Evolutionary conservation across 2,113 vertebrate genomes (phyloP).

Genomic region (Pogona vitticeps): DNA sequence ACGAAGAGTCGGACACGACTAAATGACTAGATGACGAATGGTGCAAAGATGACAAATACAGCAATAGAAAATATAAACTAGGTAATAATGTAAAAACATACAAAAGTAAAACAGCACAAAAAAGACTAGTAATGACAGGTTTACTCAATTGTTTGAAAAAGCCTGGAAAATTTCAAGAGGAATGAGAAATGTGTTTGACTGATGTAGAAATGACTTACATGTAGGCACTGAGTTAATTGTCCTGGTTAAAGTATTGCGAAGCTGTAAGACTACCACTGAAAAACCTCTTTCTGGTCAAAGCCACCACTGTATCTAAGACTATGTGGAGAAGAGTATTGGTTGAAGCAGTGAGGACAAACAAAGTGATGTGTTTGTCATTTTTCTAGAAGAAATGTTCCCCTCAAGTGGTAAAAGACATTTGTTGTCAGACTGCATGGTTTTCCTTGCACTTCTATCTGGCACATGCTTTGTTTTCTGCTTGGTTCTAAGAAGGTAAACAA

Average conservation of each 20-base stretch:
- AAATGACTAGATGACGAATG: too few relatives aligned
- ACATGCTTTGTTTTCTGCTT: too few relatives aligned
- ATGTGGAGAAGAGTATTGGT: neutral
- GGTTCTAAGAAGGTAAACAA: too few relatives aligned
- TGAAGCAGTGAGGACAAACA: too few relatives aligned
- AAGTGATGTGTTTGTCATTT: too few relatives aligned
- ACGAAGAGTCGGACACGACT: too few relatives aligned
- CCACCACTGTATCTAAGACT: too few relatives aligned
- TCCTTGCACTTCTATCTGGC: too few relatives aligned
- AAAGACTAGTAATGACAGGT: neutral
- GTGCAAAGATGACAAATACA: neutral
- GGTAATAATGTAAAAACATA: neutral
- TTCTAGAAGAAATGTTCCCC: too few relatives aligned
- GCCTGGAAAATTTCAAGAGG: neutral
- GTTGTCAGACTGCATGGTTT: too few relatives aligned
- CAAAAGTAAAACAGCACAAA: neutral
- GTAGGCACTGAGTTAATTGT: neutral
- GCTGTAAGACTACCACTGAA: neutral
- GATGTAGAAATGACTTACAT: neutral
- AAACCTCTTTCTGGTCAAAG: neutral
- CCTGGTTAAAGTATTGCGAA: neutral
- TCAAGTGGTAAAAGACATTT: too few relatives aligned
- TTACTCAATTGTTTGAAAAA: neutral
- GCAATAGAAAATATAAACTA: neutral
- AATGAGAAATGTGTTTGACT: neutral